A percentile compares a stretch with the other conserved stretches of the same genome.
phyloP scores from a whole-genome alignment of 1,140 invertebrate genomes.

The Leucophenga varia region DNA sequence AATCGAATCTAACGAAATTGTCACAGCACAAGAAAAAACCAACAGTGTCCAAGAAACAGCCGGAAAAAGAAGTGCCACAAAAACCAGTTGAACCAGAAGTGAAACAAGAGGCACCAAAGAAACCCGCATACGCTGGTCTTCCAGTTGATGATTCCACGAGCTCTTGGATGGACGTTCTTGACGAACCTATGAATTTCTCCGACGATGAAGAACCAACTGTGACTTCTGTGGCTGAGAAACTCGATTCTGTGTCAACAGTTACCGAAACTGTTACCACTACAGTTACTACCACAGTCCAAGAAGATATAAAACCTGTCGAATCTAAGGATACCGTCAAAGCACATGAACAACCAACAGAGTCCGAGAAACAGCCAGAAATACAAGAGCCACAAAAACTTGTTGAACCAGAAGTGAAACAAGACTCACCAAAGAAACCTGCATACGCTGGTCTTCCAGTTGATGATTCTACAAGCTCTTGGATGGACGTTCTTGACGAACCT shows the following conservation, averaged over 20 bases:
- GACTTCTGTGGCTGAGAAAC: neutral
- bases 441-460: conserved; percentile 59
- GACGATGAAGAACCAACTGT: conserved; percentile 44
- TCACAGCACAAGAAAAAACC: neutral
- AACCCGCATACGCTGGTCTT: conserved; percentile 49
- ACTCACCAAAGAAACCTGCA: conserved; percentile 26
- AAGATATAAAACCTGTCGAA: neutral
- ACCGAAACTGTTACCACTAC: neutral
- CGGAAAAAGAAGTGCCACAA: conserved; percentile 1
- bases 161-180: conserved; percentile 59
- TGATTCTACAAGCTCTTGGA: conserved; percentile 57
- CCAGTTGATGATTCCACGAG: conserved; percentile 57
- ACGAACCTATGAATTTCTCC: conserved; percentile 57
- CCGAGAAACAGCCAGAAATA: conserved; percentile 10
- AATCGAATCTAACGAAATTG: neutral
- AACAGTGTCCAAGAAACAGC: neutral
- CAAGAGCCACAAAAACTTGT: conserved; percentile 1
- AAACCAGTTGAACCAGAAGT: neutral
- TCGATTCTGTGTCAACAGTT: neutral
- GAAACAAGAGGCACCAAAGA: conserved; percentile 18
- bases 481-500: conserved; percentile 60
- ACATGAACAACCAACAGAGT: conserved; percentile 9
- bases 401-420: neutral
- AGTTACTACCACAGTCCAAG: conserved; percentile 5
- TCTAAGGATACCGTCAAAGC: too few relatives aligned